phyloP scores from a whole-genome alignment of 2,113 vertebrate genomes.

The Dissostichus mawsoni region DNA sequence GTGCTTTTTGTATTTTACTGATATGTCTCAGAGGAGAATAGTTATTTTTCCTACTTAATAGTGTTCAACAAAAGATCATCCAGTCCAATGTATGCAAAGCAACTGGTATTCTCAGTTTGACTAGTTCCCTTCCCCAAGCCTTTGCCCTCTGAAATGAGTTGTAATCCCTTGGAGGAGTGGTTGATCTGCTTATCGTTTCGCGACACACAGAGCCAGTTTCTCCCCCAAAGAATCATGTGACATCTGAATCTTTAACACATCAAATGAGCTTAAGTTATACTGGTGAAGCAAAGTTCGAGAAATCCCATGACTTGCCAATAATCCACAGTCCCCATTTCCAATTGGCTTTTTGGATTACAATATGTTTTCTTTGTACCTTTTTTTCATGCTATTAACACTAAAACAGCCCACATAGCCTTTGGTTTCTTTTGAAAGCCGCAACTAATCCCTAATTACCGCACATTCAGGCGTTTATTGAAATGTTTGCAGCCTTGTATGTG shows the following conservation, averaged over 20 bases:
- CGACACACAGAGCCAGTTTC: slow-evolving; percentile 55
- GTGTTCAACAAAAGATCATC: not conserved
- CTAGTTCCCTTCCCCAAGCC: slow-evolving; percentile 26
- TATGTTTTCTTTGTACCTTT: slow-evolving; percentile 70
- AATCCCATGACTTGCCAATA: slow-evolving; percentile 82
- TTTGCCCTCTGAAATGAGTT: slow-evolving; percentile 62
- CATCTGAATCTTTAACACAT: slow-evolving; percentile 74
- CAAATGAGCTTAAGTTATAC: slow-evolving; percentile 80
- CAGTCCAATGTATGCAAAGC: slow-evolving; percentile 8
- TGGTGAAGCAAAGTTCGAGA: slow-evolving; percentile 58
- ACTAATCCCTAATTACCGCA: slow-evolving; percentile 77
- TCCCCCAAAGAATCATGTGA: slow-evolving; percentile 80
- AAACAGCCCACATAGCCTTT: slow-evolving; percentile 39
- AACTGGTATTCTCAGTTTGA: slow-evolving; percentile 38
- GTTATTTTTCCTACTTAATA: not conserved
- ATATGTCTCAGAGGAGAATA: not conserved
- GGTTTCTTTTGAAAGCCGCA: slow-evolving; percentile 59
- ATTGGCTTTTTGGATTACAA: slow-evolving; percentile 69
- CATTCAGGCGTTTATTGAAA: slow-evolving; percentile 65
- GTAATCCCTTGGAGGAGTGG: slow-evolving; percentile 71
- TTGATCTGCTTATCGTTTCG: slow-evolving; percentile 76
- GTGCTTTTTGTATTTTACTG: not conserved
- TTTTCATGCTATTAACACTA: slow-evolving; percentile 56
- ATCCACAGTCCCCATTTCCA: slow-evolving; percentile 64
- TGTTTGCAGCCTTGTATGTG: slow-evolving; percentile 64